Evolutionary conservation across 2,113 vertebrate genomes (phyloP), one percentile per base, ranked within the genome.

Genomic region (Callaeas wilsoni): DNA sequence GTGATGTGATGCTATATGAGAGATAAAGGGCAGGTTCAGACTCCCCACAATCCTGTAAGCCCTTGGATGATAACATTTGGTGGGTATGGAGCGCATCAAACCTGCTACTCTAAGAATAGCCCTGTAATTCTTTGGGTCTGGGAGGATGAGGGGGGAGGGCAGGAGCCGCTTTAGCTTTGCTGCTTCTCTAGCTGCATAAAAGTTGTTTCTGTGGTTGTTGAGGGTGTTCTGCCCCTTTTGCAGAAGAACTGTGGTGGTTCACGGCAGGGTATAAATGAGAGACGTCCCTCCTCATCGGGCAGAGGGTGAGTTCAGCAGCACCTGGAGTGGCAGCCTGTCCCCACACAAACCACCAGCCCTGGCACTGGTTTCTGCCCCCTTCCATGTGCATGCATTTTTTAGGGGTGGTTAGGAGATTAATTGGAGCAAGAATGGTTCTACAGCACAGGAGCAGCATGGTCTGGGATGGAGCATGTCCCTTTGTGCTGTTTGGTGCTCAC

Each of bases 281-380:
- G 49, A 46, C 63, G 60, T 30, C 95, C 97, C 62, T 93, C 14
- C 85, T 81, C 86, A 0, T 25, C 41, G 0, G 74, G 57, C 71
- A 90, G 89, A 80, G 97, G 94, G 97, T 97, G 87, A 96, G 96
- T 93, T 47, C 23, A 59, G 62, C 57, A 78, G 64, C 17, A 10
- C 35, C 9, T 37, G n/a, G 25, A 13, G 2, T 35, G 44, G 30
- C 19, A 56, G n/a, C 46, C 42, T 63, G 39, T 55, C 53, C 33
- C 13, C 4, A 3, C 10, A 21, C 14, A 33, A 41, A 16, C 44
- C 41, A 13, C 9, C n/a, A 44, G 8, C 6, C 32, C 57, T 69
- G 46, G 25, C 42, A 12, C 29, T 0, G 1, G 0, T 49, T 65
- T 74, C 26, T 84, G 47, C 14, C 17, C 29, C 17, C 7, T 74